phyloP scores from a whole-genome alignment of 2,797 vertebrate species.

The Naso thynnoides region DNA sequence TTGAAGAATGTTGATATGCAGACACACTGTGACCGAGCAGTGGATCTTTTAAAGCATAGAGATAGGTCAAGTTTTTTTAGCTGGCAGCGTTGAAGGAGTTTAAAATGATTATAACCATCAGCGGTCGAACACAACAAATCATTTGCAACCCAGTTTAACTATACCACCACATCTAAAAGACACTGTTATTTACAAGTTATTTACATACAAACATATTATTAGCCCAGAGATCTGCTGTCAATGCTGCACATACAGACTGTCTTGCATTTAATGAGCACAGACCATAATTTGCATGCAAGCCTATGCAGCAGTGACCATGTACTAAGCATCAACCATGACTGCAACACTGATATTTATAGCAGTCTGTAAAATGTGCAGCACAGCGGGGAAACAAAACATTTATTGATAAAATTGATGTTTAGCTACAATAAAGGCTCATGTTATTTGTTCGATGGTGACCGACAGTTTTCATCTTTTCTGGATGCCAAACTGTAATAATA shows the following conservation, averaged over 20 bases:
- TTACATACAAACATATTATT: slow-evolving; percentile 31
- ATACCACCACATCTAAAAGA: no score
- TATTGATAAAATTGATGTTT: neutral
- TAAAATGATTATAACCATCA: neutral
- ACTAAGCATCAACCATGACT: neutral
- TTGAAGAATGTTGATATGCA: neutral
- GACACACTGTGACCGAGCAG: neutral
- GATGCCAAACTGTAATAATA: neutral
- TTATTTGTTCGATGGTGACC: neutral
- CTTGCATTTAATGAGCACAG: neutral
- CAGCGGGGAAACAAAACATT: neutral
- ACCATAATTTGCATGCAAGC: slow-evolving; percentile 32
- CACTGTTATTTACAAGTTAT: slow-evolving; percentile 29
- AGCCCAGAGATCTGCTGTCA: slow-evolving; percentile 5
- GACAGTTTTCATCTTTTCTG: neutral
- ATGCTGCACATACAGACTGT: neutral
- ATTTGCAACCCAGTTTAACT: neutral
- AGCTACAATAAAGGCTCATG: neutral
- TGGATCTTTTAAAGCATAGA: neutral
- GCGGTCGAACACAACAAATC: neutral
- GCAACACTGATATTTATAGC: neutral
- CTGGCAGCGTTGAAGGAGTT: neutral
- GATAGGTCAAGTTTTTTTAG: neutral
- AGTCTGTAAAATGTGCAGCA: neutral
- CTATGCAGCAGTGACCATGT: neutral